phyloP scores from a whole-genome alignment of 30 jellyfish, hydroid and myxozoan species.

The Aurelia sp. region DNA sequence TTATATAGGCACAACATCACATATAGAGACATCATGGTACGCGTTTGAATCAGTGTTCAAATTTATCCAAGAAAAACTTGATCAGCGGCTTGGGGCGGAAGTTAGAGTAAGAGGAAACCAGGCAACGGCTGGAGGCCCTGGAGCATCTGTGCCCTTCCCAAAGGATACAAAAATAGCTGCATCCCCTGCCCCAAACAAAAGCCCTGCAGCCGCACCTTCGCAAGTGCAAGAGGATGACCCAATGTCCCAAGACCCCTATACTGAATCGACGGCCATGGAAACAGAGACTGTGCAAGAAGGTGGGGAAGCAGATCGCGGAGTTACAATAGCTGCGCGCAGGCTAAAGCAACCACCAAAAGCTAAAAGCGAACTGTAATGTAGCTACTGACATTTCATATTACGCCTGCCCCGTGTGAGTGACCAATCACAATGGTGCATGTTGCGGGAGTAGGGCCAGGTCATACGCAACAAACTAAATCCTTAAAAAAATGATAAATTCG shows the following conservation, averaged over 20 bases:
- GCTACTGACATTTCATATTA: too few relatives aligned
- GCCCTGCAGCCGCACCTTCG: not conserved
- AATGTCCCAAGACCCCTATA: constrained; percentile 10
- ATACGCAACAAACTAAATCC: too few relatives aligned
- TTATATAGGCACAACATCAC: constrained; percentile 72
- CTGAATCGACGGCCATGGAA: not conserved
- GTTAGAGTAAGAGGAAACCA: not conserved
- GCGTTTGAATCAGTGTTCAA: constrained; percentile 86
- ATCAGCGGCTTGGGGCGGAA: constrained; percentile 19
- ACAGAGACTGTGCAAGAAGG: not conserved
- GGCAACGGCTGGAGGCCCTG: not conserved
- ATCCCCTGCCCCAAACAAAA: not conserved
- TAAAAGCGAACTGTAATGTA: not conserved
- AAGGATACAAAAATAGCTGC: not conserved
- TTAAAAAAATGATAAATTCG: too few relatives aligned
- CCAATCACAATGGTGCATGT: too few relatives aligned
- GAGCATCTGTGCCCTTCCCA: not conserved
- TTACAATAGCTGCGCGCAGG: constrained; percentile 4
- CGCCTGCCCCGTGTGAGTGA: too few relatives aligned
- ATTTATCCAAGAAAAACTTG: constrained; percentile 54
- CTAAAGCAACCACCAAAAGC: not conserved
- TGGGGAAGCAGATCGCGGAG: not conserved
- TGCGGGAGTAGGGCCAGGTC: too few relatives aligned
- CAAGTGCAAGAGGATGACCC: not conserved
- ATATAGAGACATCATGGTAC: constrained; percentile 88